These are phyloP conservation scores for Bradypus variegatus DNA, from an alignment of 2,797 vertebrate genomes.

Conservation along the genomic window DNA sequence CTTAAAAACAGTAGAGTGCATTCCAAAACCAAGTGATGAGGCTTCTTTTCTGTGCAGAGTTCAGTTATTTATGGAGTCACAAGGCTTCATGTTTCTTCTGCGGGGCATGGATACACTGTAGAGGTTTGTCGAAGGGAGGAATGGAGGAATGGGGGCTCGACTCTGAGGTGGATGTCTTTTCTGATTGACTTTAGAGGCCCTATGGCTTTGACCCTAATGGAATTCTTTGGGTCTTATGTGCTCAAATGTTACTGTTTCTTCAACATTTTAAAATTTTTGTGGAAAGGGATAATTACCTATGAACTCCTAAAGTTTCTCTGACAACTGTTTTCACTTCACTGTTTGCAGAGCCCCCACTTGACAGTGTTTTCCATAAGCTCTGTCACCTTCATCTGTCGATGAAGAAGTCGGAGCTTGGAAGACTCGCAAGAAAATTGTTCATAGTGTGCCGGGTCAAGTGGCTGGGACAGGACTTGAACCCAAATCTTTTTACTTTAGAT, in stretches of 20 bases:
- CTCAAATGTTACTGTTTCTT: neutral
- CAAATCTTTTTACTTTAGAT: neutral
- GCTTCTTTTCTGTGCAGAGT: neutral
- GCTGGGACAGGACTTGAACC: neutral
- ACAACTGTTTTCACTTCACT: neutral
- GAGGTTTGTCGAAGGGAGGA: neutral
- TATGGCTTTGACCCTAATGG: neutral
- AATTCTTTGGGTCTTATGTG: neutral
- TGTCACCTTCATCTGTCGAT: neutral
- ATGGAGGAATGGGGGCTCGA: neutral
- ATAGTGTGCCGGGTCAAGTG: neutral
- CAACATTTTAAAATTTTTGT: neutral
- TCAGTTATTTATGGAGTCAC: neutral
- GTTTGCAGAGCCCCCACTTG: neutral
- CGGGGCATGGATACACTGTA: neutral
- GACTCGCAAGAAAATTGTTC: neutral
- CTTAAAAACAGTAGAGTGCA: neutral
- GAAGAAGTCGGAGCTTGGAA: neutral
- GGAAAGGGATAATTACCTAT: neutral
- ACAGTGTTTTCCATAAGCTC: neutral
- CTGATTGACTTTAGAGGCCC: neutral
- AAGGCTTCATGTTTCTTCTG: rapidly evolving
- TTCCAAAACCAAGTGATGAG: neutral
- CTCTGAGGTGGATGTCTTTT: neutral
- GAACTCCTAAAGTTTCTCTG: neutral